A percentile compares a stretch with the other conserved stretches of the same genome.
phyloP scores from a whole-genome alignment of 2,888 invertebrate genomes.

The Microplitis manilae region DNA sequence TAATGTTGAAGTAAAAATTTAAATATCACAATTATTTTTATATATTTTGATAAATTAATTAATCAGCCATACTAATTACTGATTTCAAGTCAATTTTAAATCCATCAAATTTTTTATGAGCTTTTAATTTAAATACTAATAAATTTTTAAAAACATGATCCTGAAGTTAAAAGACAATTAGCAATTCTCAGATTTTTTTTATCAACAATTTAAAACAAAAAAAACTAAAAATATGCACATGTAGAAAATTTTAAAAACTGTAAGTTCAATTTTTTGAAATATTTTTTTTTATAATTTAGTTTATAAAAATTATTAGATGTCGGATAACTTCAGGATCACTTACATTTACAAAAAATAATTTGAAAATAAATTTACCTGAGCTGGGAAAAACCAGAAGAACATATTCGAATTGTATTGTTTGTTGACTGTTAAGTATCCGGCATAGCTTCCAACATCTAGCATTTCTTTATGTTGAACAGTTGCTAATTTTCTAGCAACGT shows the following conservation, averaged over 20 bases:
- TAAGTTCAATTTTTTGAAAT: too few species aligned
- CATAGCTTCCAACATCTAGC: constrained; percentile 78
- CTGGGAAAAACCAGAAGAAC: constrained; percentile 95
- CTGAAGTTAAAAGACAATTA: too few species aligned
- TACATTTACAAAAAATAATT: too few species aligned
- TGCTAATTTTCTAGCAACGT: constrained; percentile 76
- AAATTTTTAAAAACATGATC: neutral
- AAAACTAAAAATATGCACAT: too few species aligned
- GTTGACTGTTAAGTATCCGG: constrained; percentile 90
- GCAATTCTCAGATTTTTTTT: too few species aligned
- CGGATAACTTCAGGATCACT: too few species aligned
- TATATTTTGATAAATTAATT: neutral
- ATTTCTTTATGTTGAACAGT: constrained; percentile 76
- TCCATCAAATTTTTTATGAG: neutral
- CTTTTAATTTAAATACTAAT: neutral
- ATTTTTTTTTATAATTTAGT: too few species aligned
- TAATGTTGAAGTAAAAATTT: too few species aligned
- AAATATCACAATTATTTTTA: too few species aligned
- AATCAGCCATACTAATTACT: neutral
- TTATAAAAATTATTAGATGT: too few species aligned
- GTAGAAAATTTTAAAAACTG: too few species aligned
- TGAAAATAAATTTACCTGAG: constrained; percentile 70
- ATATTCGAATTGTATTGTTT: constrained; percentile 83
- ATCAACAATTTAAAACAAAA: too few species aligned
- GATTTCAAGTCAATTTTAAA: neutral